Conservation (phyloP, 2,113 vertebrate genomes). For the Neolamprologus sp. region DNA sequence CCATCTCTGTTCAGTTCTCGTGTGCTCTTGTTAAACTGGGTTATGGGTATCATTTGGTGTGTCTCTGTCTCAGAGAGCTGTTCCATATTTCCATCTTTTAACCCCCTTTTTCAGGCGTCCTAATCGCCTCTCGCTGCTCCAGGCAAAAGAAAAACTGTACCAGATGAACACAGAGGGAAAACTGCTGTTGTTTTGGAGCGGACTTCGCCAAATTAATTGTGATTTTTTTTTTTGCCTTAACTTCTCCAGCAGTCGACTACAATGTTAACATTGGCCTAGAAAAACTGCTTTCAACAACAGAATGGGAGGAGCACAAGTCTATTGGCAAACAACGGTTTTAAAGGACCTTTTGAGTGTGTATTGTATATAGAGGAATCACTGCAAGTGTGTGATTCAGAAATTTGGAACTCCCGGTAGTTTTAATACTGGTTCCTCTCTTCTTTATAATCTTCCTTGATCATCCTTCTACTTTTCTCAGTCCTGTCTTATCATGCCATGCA, state of each 20-base stretch:
- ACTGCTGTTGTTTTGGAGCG: slow-evolving; percentile 48
- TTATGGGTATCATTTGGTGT: slow-evolving; percentile 20
- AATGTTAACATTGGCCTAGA: slow-evolving; percentile 36
- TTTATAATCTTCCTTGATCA: not conserved
- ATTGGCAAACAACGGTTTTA: not conserved
- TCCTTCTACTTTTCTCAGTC: not conserved
- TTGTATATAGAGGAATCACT: not conserved
- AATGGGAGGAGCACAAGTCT: not conserved
- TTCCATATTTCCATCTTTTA: slow-evolving; percentile 51
- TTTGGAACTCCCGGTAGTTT: not conserved
- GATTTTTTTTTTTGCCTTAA: not conserved
- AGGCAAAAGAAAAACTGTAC: slow-evolving; percentile 56
- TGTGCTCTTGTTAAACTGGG: slow-evolving; percentile 38
- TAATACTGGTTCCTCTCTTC: not conserved
- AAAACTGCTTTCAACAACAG: not conserved
- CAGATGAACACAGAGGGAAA: slow-evolving; percentile 14
- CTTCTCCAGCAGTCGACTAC: slow-evolving; percentile 6
- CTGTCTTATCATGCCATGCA: not conserved
- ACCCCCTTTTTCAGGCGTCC: slow-evolving; percentile 38
- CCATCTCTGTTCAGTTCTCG: not conserved
- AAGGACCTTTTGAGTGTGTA: not conserved
- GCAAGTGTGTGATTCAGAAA: not conserved
- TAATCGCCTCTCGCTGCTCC: slow-evolving; percentile 58
- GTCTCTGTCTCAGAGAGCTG: slow-evolving; percentile 22
- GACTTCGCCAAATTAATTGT: slow-evolving; percentile 27